A percentile compares a stretch with the other conserved stretches of the same genome.
Conservation (phyloP, 2,797 vertebrate genomes). For the Denticeps clupeoides region DNA sequence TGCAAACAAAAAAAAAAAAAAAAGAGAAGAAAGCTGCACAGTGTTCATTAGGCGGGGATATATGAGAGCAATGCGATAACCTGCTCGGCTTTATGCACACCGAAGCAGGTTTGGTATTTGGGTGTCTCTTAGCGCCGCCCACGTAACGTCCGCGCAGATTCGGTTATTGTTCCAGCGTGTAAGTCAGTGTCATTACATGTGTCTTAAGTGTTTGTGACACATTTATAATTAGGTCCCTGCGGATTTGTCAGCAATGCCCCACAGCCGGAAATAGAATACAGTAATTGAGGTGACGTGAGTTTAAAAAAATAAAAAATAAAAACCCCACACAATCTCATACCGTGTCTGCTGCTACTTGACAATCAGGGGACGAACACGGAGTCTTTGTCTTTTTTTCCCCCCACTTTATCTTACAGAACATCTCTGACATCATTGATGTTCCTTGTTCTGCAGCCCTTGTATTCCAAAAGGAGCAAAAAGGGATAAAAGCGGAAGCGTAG, state of each 20-base stretch:
- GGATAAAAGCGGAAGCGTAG: too few species aligned
- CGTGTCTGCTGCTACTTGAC: not conserved
- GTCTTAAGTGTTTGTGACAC: conserved; percentile 22
- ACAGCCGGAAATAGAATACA: conserved; percentile 42
- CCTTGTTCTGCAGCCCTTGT: too few species aligned
- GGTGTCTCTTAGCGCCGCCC: not conserved
- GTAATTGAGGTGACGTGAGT: conserved; percentile 41
- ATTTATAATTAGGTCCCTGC: conserved; percentile 57
- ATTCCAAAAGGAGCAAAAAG: too few species aligned
- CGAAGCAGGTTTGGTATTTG: not conserved
- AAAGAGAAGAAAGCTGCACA: not conserved
- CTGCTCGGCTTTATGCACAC: not conserved
- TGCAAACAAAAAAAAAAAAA: too few species aligned
- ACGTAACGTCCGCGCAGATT: not conserved
- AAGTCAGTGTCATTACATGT: not conserved
- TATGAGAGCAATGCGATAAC: not conserved
- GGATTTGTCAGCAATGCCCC: conserved; percentile 47
- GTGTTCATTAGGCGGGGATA: conserved; percentile 12
- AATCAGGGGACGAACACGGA: too few species aligned
- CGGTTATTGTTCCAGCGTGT: not conserved
- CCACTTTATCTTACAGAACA: too few species aligned
- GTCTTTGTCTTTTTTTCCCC: too few species aligned
- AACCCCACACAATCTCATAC: not conserved
- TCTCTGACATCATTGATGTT: too few species aligned
- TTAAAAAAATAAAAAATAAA: conserved; percentile 28